Conservation (phyloP, 1,140 invertebrate species). For the Druon quercuslanigerum region DNA sequence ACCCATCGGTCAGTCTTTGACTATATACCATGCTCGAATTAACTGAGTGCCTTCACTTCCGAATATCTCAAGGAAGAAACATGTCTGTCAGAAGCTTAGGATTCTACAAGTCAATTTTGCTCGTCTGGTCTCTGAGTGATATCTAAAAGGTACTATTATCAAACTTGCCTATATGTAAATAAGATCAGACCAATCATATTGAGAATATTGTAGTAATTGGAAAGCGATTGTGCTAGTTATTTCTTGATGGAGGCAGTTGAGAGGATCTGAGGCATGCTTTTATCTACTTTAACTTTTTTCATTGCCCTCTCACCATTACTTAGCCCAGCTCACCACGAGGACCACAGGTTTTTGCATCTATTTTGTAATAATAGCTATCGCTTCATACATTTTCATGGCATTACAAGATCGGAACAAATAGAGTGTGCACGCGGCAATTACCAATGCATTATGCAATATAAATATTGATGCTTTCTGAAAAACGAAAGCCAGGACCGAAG, state of each 20-base stretch:
- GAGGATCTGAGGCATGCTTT: slow-evolving; percentile 23
- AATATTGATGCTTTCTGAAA: slow-evolving; percentile 76
- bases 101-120: slow-evolving; percentile 22
- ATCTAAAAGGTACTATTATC: no score
- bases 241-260: slow-evolving; percentile 35
- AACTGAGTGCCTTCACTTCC: slow-evolving; percentile 47
- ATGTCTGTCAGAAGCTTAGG: slow-evolving; percentile 10
- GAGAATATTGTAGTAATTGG: slow-evolving; percentile 10
- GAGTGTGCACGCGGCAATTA: slow-evolving; percentile 73
- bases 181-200: slow-evolving; percentile 41
- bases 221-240: slow-evolving; percentile 15
- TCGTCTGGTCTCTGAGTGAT: no score
- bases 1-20: slow-evolving; percentile 50
- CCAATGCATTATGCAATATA: slow-evolving; percentile 75
- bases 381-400: slow-evolving; percentile 76
- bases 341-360: slow-evolving; percentile 66
- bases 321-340: slow-evolving; percentile 58
- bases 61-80: background rate
- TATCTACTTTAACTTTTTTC: slow-evolving; percentile 40
- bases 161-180: slow-evolving; percentile 40
- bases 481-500: slow-evolving; percentile 64
- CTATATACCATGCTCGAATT: slow-evolving; percentile 48
- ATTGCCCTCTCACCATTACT: slow-evolving; percentile 64
- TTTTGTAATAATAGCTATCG: slow-evolving; percentile 73
- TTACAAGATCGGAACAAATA: slow-evolving; percentile 76